A percentile compares a stretch with the other conserved stretches of the same genome.
phyloP scores from a whole-genome alignment of 2,888 invertebrate genomes.

The Glomeris marginata region DNA sequence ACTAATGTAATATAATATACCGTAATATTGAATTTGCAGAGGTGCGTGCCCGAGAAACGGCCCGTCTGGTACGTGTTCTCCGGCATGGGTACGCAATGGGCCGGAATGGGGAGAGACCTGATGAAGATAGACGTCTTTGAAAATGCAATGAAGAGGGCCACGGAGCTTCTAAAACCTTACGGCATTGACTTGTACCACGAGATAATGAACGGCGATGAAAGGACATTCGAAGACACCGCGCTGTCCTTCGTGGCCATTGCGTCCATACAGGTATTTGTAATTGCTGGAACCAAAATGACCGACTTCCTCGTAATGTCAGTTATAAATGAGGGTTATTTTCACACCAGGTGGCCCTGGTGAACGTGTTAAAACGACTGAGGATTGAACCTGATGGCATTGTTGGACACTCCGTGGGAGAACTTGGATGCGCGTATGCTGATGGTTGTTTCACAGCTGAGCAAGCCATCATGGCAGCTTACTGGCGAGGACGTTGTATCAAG shows the following conservation, averaged over 20 bases:
- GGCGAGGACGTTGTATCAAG: slow-evolving; percentile 70
- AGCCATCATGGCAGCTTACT: slow-evolving; percentile 83
- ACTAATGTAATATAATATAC: neutral
- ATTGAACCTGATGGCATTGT: slow-evolving; percentile 84
- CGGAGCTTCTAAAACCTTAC: slow-evolving; percentile 58
- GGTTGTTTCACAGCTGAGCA: slow-evolving; percentile 89
- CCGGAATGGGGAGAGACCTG: slow-evolving; percentile 80
- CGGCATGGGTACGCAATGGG: slow-evolving; percentile 98
- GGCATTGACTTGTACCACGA: slow-evolving; percentile 69
- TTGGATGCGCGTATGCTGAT: slow-evolving; percentile 94
- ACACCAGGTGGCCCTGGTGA: slow-evolving; percentile 70
- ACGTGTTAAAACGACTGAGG: slow-evolving; percentile 55
- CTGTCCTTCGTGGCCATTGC: slow-evolving; percentile 89
- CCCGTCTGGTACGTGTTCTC: slow-evolving; percentile 92
- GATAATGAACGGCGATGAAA: slow-evolving; percentile 56
- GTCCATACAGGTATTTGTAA: slow-evolving; percentile 57
- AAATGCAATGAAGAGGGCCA: slow-evolving; percentile 56
- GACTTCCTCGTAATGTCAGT: neutral
- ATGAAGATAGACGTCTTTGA: slow-evolving; percentile 69
- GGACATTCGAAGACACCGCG: slow-evolving; percentile 67
- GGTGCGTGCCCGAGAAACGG: slow-evolving; percentile 40
- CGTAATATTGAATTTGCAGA: slow-evolving; percentile 19
- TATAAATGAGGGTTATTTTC: no score
- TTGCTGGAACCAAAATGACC: neutral
- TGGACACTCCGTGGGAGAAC: slow-evolving; percentile 88